phyloP scores from a whole-genome alignment of 1,140 invertebrate genomes.

The Heliothis subflexa region DNA sequence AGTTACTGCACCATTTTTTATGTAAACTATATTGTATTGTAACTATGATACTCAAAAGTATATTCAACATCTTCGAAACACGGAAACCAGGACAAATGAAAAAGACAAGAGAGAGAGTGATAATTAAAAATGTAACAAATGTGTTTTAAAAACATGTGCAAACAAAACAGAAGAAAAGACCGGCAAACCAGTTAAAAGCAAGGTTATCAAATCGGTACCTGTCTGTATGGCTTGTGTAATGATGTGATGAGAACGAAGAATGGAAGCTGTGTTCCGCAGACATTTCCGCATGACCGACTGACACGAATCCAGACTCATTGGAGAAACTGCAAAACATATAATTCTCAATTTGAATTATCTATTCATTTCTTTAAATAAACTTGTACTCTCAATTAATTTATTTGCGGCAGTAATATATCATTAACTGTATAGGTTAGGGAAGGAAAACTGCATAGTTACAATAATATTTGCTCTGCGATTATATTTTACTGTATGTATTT shows the following conservation, averaged over 20 bases:
- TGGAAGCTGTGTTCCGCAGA: slow-evolving; percentile 80
- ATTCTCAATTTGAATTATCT: not conserved
- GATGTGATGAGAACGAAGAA: slow-evolving; percentile 79
- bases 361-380: not conserved
- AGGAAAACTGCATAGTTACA: not conserved
- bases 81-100: slow-evolving; percentile 48
- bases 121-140: slow-evolving; percentile 44
- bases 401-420: not conserved
- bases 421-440: not conserved
- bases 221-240: slow-evolving; percentile 81
- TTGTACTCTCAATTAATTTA: not conserved
- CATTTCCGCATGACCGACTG: slow-evolving; percentile 87
- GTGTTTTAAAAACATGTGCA: slow-evolving; percentile 45
- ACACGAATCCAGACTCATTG: slow-evolving; percentile 91
- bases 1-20: not conserved
- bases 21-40: slow-evolving; percentile 10
- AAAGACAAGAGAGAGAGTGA: slow-evolving; percentile 17
- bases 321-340: slow-evolving; percentile 72
- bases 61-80: slow-evolving; percentile 46
- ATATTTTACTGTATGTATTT: too few species aligned
- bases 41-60: slow-evolving; percentile 23
- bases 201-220: slow-evolving; percentile 60
- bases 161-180: slow-evolving; percentile 55
- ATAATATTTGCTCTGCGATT: not conserved
- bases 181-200: slow-evolving; percentile 17